These are phyloP conservation scores for Centropus bengalensis DNA, from an alignment of 2,113 vertebrate genomes.

Conservation along the genomic window DNA sequence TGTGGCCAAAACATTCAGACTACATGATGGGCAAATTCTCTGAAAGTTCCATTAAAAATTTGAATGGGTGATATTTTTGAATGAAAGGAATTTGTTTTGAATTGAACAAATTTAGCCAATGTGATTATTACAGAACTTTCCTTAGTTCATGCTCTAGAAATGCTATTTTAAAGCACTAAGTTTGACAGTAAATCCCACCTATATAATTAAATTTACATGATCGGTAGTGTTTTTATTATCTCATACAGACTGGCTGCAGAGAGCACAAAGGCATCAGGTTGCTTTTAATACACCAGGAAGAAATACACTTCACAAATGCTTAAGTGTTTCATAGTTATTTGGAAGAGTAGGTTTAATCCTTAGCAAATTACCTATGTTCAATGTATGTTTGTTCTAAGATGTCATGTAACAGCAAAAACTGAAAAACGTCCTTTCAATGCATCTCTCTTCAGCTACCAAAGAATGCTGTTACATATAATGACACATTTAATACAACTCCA, in stretches of 20 bases:
- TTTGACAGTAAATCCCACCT: neutral
- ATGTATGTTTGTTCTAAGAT: neutral
- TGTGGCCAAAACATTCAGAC: neutral
- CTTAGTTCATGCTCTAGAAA: neutral
- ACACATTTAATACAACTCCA: neutral
- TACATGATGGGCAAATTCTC: neutral
- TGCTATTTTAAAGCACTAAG: neutral
- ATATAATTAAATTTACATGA: neutral
- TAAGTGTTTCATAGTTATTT: neutral
- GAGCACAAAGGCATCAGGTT: neutral
- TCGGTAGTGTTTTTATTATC: accelerated
- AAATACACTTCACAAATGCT: neutral
- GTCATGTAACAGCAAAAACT: neutral
- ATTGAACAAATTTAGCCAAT: neutral
- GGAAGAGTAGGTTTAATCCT: neutral
- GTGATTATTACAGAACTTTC: neutral
- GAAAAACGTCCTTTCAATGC: neutral
- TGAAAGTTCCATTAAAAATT: neutral
- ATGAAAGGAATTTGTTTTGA: neutral
- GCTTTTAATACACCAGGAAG: neutral
- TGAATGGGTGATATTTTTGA: neutral
- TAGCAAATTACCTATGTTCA: neutral
- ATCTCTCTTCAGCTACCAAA: neutral
- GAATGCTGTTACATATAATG: neutral
- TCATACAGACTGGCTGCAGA: neutral